Percentiles rank a stretch among this genome's conserved stretches.
Evolutionary conservation across 2,797 vertebrate genomes (phyloP).

Genomic region (Scyliorhinus canicula): DNA sequence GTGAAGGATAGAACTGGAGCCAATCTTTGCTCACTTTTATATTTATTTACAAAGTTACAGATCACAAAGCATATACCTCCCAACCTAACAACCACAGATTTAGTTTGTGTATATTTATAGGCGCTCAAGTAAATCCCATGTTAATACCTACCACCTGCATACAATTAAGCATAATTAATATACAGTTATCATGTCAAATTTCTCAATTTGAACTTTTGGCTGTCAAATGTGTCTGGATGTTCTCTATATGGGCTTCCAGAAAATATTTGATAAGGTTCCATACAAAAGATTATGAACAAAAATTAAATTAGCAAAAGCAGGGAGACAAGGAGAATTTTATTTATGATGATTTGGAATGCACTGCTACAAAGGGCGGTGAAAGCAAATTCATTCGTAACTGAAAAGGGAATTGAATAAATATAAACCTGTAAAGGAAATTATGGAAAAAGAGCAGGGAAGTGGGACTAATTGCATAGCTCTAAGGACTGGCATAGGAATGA

Average conservation of each 20-base stretch:
- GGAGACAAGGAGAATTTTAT: not conserved
- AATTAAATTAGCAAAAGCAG: not conserved
- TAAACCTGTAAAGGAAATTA: not conserved
- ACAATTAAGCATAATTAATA: not conserved
- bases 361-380: not conserved
- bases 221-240: not conserved
- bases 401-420: not conserved
- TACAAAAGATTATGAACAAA: not conserved
- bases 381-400: not conserved
- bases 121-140: not conserved
- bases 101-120: not conserved
- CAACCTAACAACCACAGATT: not conserved
- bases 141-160: not conserved
- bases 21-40: not conserved
- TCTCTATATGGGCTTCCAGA: not conserved
- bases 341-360: not conserved
- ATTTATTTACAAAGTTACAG: not conserved
- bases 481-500: not conserved
- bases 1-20: not conserved
- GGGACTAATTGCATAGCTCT: not conserved
- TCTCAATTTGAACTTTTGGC: not conserved
- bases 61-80: not conserved
- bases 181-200: not conserved
- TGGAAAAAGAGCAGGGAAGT: not conserved
- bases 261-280: not conserved